Evolutionary conservation across 37 sponge, comb jelly and placozoan genomes (phyloP).

Genomic region (Theonella swinhoei): DNA sequence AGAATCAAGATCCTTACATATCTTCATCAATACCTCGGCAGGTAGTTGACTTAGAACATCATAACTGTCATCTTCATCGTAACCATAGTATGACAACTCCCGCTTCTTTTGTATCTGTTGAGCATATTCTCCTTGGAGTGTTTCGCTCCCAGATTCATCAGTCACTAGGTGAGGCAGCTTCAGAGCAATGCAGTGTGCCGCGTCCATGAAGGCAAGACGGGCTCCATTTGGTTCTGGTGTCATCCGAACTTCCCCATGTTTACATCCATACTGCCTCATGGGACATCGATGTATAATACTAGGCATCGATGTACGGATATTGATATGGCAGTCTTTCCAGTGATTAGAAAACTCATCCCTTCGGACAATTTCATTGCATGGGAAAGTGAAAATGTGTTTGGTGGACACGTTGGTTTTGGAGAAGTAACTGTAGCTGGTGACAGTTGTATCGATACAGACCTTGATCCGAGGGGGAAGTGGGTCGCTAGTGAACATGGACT

Average conservation of each 20-base stretch:
- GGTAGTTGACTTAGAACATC: slow-evolving; percentile 71
- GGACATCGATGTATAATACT: slow-evolving; percentile 47
- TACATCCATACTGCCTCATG: slow-evolving; percentile 46
- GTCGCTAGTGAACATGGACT: background rate
- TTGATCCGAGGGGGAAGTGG: background rate
- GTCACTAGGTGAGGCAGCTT: background rate
- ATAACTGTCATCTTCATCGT: slow-evolving; percentile 42
- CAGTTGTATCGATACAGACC: background rate
- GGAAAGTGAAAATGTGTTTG: background rate
- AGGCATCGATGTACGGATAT: slow-evolving; percentile 18
- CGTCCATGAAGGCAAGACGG: slow-evolving; percentile 6
- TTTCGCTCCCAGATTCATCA: background rate
- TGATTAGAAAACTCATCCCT: slow-evolving; percentile 56
- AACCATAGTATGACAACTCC: slow-evolving; percentile 63
- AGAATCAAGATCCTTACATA: slow-evolving; percentile 49
- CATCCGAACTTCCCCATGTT: slow-evolving; percentile 2
- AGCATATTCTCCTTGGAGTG: slow-evolving; percentile 6
- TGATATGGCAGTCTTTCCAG: slow-evolving; percentile 38
- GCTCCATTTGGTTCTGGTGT: slow-evolving; percentile 24
- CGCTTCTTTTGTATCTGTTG: slow-evolving; percentile 43
- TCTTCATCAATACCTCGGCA: slow-evolving; percentile 24
- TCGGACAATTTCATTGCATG: slow-evolving; percentile 45
- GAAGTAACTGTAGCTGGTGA: background rate
- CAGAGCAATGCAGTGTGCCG: background rate
- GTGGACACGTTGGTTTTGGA: background rate